Conservation (phyloP, 2,888 invertebrate genomes). For the Arctia plantaginis region DNA sequence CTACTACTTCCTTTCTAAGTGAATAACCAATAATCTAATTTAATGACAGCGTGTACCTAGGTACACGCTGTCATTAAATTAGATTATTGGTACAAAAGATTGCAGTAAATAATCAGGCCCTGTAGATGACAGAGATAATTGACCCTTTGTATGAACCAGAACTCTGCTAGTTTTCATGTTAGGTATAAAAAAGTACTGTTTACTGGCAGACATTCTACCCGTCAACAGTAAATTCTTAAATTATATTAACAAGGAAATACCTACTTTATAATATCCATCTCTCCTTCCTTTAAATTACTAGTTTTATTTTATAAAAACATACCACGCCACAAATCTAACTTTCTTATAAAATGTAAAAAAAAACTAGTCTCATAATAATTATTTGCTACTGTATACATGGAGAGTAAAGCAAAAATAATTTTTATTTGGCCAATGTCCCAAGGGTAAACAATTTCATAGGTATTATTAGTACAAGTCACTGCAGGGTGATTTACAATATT, state of each 20-base stretch:
- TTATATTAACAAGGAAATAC: background rate
- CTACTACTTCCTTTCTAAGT: background rate
- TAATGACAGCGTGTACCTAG: too few relatives aligned
- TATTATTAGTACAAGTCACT: constrained; percentile 46
- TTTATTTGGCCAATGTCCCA: constrained; percentile 47
- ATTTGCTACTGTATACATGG: background rate
- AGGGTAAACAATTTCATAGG: constrained; percentile 25
- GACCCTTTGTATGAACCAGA: too few relatives aligned
- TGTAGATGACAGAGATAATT: too few relatives aligned
- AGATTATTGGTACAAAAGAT: too few relatives aligned
- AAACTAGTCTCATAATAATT: background rate
- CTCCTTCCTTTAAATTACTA: too few relatives aligned
- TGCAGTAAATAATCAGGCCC: too few relatives aligned
- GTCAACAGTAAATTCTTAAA: background rate
- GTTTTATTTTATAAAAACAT: background rate
- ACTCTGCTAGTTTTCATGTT: background rate
- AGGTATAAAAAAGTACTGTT: background rate
- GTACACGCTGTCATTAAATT: too few relatives aligned
- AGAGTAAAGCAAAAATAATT: constrained; percentile 31
- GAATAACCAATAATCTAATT: too few relatives aligned
- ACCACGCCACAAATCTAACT: too few relatives aligned
- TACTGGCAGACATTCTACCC: too few relatives aligned
- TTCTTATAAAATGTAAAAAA: background rate
- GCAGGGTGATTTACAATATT: constrained; percentile 14
- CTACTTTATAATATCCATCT: background rate